Percentiles rank a stretch among this genome's conserved stretches.
phyloP scores from a whole-genome alignment of 2,113 vertebrate genomes.

The Micromys minutus region DNA sequence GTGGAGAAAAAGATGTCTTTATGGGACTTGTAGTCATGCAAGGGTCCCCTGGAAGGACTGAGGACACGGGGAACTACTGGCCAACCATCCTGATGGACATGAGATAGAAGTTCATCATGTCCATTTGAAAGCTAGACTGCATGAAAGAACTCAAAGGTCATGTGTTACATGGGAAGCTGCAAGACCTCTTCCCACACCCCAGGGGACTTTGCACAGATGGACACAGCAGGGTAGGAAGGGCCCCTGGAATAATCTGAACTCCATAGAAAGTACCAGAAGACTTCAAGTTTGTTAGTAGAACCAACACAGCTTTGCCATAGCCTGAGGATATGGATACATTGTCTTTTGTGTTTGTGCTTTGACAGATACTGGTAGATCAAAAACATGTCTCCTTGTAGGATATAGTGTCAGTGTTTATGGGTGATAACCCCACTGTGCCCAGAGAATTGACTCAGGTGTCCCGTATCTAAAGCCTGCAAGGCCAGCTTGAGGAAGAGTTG shows the following conservation, averaged over 20 bases:
- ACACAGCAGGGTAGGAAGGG: neutral
- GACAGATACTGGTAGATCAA: neutral
- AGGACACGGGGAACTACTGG: neutral
- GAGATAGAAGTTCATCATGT: neutral
- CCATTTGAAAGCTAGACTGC: neutral
- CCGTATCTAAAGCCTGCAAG: neutral
- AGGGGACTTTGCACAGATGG: neutral
- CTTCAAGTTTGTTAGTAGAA: neutral
- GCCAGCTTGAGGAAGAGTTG: neutral
- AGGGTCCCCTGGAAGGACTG: neutral
- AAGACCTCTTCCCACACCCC: neutral
- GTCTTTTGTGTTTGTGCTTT: neutral
- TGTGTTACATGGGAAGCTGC: neutral
- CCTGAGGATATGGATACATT: neutral
- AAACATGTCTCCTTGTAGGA: neutral
- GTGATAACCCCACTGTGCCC: neutral
- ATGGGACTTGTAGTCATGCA: neutral
- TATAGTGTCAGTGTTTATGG: neutral
- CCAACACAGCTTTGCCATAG: neutral
- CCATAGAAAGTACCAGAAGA: neutral
- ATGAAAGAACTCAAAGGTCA: constrained; percentile 55
- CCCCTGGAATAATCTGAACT: neutral
- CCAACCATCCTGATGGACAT: neutral
- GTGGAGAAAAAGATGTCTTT: neutral
- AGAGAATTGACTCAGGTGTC: neutral